Base-by-base conservation (phyloP, 2,113 vertebrate genomes). In the Rhinopithecus roxellana region DNA sequence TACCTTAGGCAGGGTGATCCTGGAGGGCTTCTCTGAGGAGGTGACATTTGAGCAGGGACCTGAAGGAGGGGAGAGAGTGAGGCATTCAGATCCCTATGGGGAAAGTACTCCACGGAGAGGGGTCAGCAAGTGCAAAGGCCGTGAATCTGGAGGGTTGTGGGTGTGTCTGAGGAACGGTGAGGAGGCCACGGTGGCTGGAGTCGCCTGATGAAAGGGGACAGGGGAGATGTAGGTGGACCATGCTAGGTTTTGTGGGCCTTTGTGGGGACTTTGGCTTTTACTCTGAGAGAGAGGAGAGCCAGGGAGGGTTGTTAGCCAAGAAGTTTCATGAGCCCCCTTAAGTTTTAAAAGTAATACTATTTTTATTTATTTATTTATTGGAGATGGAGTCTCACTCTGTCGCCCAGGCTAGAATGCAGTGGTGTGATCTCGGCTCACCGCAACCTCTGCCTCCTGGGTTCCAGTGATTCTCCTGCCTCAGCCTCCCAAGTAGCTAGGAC, bases 11-110 rank as follows among this genome's bases (percentile, higher is more conserved):
- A 32, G 17, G 61, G 59, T 45, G 18, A 35, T 40, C 70, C 18
- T 25, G 72, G 61, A 64, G 61, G 93, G 52, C 70, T 79, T 81
- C 93, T 52, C 35, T 0, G 13, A 74, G 67, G 88, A 91, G 96
- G 61, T 57, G 85, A 72, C 77, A 0, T 50, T 59, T 25, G 40
- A 48, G 57, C 43, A 48, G 40, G 43, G 48, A 2, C 40, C 4
- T 1, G 23, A 64, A 64, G 61, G 69, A 55, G 50, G n/a, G 48
- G 27, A 18, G 20, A 40, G 32, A 57, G 25, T 1, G 2, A 74
- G 38, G 2, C 17, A 18, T 57, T 55, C 0, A 1, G 35, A 50
- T 61, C 2, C 1, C 40, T 18, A 5, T 55, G 43, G 20, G 35
- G 67, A 25, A 70, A 59, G 40, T 8, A 6, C 18, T 23, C 35